A percentile compares a stretch with the other conserved stretches of the same genome.
Conservation (phyloP, 2,888 invertebrate genomes). For the Cylloceria caligata region DNA sequence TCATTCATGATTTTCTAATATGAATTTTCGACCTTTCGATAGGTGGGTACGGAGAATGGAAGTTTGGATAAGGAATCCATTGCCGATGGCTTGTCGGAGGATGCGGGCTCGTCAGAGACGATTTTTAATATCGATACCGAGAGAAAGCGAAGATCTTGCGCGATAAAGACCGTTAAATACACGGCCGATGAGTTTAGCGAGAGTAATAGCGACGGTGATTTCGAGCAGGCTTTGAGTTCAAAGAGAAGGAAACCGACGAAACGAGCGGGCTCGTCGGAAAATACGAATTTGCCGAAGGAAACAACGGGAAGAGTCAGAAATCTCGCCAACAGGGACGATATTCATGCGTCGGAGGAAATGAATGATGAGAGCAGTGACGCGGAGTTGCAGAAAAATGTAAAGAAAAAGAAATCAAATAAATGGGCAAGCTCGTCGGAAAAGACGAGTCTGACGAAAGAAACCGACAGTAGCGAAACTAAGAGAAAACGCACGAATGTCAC, state of each 20-base stretch:
- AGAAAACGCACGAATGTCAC: not conserved
- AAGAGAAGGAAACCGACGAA: conserved; percentile 66
- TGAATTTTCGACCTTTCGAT: conserved; percentile 74
- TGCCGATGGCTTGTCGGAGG: conserved; percentile 60
- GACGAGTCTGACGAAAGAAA: not conserved
- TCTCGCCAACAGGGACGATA: not conserved
- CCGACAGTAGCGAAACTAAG: not conserved
- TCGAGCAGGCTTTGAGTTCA: conserved; percentile 30
- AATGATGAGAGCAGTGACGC: not conserved
- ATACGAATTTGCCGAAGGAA: not conserved
- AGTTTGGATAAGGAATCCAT: conserved; percentile 72
- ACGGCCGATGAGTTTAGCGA: conserved; percentile 65
- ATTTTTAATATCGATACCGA: conserved; percentile 70
- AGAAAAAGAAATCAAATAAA: not conserved
- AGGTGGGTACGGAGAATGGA: conserved; percentile 75
- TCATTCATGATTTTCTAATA: conserved; percentile 62
- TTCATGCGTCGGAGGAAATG: not conserved
- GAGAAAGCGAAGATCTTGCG: conserved; percentile 40
- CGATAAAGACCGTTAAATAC: conserved; percentile 43
- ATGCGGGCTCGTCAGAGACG: conserved; percentile 56
- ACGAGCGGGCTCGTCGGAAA: not conserved
- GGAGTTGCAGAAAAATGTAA: not conserved
- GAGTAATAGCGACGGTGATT: conserved; percentile 68
- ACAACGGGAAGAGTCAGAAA: not conserved
- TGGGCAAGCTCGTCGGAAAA: not conserved